Percentiles rank a stretch among this genome's conserved stretches.
phyloP scores from a whole-genome alignment of 2,888 invertebrate species.

The Drosophila ustulata region DNA sequence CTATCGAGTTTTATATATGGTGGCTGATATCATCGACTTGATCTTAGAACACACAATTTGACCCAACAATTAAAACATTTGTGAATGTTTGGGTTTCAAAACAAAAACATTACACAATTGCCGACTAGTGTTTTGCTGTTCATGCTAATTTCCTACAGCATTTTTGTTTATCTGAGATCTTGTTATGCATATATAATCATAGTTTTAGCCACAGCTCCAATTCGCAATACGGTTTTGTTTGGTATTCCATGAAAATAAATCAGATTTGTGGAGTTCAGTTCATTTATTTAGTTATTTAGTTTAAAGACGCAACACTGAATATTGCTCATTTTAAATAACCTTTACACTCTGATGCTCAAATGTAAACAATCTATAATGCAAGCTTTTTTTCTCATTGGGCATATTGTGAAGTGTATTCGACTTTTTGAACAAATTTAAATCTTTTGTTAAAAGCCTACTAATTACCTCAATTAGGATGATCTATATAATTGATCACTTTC shows the following conservation, averaged over 20 bases:
- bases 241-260: not conserved
- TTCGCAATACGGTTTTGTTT: not conserved
- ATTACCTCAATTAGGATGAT: not conserved
- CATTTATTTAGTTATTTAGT: too few species aligned
- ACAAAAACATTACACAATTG: not conserved
- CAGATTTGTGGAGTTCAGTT: too few species aligned
- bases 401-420: too few species aligned
- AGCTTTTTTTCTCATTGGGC: too few species aligned
- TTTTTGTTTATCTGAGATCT: not conserved
- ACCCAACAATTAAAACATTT: not conserved
- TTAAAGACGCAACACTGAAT: too few species aligned
- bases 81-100: not conserved
- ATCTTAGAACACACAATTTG: constrained; percentile 9
- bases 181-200: not conserved
- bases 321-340: too few species aligned
- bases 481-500: not conserved
- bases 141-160: not conserved
- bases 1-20: not conserved
- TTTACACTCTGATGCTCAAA: too few species aligned
- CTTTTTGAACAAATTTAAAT: not conserved
- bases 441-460: not conserved
- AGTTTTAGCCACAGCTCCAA: not conserved
- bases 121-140: not conserved
- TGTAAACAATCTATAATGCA: too few species aligned
- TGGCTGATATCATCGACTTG: constrained; percentile 10